phyloP scores from a whole-genome alignment of 2,797 vertebrate species.

The Lutra lutra region DNA sequence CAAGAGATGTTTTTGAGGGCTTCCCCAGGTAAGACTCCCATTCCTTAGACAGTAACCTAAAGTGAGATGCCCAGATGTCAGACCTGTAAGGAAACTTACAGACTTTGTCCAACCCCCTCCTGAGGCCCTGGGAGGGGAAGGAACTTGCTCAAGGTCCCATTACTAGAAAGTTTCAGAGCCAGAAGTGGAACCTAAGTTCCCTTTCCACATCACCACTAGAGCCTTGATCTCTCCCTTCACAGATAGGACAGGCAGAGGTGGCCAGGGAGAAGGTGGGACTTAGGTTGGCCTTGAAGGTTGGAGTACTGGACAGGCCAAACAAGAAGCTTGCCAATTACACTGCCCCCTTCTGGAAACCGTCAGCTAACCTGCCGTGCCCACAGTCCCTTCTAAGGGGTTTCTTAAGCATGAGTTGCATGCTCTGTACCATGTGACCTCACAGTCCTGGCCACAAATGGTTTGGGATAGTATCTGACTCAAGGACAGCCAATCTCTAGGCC shows the following conservation, averaged over 20 bases:
- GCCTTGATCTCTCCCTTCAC: background rate
- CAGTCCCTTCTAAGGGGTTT: conserved; percentile 49
- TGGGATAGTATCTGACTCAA: conserved; percentile 14
- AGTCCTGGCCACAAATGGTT: conserved; percentile 18
- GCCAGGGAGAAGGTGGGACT: conserved; percentile 19
- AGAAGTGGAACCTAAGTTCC: conserved; percentile 27
- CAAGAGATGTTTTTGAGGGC: conserved; percentile 51
- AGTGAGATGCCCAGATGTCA: conserved; percentile 30
- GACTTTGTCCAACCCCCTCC: conserved; percentile 23
- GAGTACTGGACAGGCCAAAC: conserved; percentile 13
- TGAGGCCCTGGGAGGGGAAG: conserved; percentile 23
- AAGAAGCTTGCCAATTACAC: conserved; percentile 61
- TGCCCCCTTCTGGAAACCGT: conserved; percentile 17
- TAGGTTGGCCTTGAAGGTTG: conserved; percentile 10
- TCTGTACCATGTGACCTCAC: conserved; percentile 56
- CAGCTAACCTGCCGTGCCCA: background rate
- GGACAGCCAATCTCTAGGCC: background rate
- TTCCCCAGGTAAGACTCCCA: conserved; percentile 22
- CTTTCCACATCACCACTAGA: conserved; percentile 14
- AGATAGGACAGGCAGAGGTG: conserved; percentile 40
- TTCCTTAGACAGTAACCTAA: conserved; percentile 22
- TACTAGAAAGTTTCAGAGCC: conserved; percentile 32
- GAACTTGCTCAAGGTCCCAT: conserved; percentile 15
- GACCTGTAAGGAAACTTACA: conserved; percentile 45
- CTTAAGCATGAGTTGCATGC: conserved; percentile 48